Base-by-base conservation (phyloP, 92 coral and sea anemone genomes). In the Umimayanthus kanabou region DNA sequence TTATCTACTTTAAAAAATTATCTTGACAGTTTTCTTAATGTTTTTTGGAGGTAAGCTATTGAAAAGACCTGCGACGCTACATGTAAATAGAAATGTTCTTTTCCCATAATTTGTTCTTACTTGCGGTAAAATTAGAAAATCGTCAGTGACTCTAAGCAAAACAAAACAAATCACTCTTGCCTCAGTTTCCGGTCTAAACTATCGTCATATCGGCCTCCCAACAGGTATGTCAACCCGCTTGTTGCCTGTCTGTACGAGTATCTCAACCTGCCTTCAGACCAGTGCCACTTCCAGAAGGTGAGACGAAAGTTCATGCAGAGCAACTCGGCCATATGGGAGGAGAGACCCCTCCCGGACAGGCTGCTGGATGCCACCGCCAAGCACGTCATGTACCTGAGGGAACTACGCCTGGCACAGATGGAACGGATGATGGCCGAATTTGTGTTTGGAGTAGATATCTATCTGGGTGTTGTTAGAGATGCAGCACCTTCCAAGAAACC, bases 301-400 rank as follows among this genome's bases (percentile, higher is more conserved):
- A 91, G 98, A 25, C 80, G 81, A 2, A 94, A 90, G 50, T 82
- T 86, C 67, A 94, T 90, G 94, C 88, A 95, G 97, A 90, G 75
- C 69, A 91, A 94, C 79, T 93, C 81, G 37, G 87, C 94, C 8
- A 80, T 94, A 45, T 97, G 99, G 99, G 93, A 93, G 20, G 92
- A 95, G 47, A 89, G 99, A 58, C 99, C 99, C 2, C 55, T 94
- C 40, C 85, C 96, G 13, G 91, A 87, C 18, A 92, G 90, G 71
- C 91, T 97, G 69, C 57, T 91, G 20, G 97, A 97, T 72, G 95
- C 95, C 25, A 93, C 96, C 20, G 98, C 97, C 15, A 95, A 95
- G 94, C 95, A 85, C 49, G 99, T 97, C 84, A 95, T 97, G 99
- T 97, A 97, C 71, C 96, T 97, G 66, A 91, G 99, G 23, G 99